Conservation (phyloP, 2,113 vertebrate genomes). For the Cynocephalus volans region DNA sequence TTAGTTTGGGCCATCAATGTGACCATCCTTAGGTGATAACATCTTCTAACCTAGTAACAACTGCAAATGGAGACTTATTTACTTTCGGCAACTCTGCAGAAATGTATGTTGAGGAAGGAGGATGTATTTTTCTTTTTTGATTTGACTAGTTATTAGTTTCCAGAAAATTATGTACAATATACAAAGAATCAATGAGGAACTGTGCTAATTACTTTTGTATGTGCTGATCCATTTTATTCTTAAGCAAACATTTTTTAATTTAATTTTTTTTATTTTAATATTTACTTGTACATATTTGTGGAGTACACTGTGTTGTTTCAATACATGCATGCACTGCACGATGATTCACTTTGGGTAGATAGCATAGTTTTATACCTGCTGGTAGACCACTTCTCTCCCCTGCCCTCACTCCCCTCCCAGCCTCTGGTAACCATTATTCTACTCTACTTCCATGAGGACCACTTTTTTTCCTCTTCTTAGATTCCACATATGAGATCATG, state of each 20-base stretch:
- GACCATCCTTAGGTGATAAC: background rate
- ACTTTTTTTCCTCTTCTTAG: too few species aligned
- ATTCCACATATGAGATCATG: too few species aligned
- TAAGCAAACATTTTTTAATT: background rate
- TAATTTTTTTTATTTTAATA: too few species aligned
- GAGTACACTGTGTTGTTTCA: too few species aligned
- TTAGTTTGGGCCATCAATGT: background rate
- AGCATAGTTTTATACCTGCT: too few species aligned
- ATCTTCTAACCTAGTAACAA: background rate
- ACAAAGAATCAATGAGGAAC: background rate
- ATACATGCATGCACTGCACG: too few species aligned
- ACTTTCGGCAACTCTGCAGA: background rate
- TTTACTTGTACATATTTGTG: too few species aligned
- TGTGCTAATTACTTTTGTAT: background rate
- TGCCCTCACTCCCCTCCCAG: too few species aligned
- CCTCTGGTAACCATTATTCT: too few species aligned
- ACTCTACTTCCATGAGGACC: too few species aligned
- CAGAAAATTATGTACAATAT: background rate
- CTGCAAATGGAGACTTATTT: background rate
- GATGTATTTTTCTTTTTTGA: background rate
- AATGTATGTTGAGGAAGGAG: background rate
- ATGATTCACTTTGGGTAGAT: too few species aligned
- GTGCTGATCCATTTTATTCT: background rate
- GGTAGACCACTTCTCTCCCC: too few species aligned
- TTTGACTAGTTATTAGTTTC: slow-evolving; percentile 34